Evolutionary conservation across 2,888 invertebrate genomes (phyloP).

Genomic region (Notodonta ziczac): DNA sequence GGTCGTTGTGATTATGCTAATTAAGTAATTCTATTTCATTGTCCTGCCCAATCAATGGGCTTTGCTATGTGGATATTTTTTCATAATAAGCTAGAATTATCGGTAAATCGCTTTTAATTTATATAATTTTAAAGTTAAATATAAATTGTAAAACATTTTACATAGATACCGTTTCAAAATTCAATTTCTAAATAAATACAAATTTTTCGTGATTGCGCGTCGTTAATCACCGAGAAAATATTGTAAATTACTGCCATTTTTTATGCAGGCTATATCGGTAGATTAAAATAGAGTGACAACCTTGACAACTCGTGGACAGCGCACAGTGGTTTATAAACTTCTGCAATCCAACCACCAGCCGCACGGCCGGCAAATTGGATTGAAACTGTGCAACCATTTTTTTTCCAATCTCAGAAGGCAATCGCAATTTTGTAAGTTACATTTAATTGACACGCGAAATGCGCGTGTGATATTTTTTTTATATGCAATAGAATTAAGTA

Average conservation of each 20-base stretch:
- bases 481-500: neutral
- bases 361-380: slow-evolving; percentile 41
- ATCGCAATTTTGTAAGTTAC: slow-evolving; percentile 28
- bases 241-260: slow-evolving; percentile 19
- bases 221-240: slow-evolving; percentile 16
- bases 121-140: neutral
- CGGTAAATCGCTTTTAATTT: neutral
- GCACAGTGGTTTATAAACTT: slow-evolving; percentile 42
- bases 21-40: neutral
- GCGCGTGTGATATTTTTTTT: neutral
- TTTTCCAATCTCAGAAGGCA: slow-evolving; percentile 27
- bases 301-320: slow-evolving; percentile 25
- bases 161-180: slow-evolving; percentile 23
- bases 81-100: slow-evolving; percentile 5
- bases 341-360: slow-evolving; percentile 40
- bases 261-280: slow-evolving; percentile 19
- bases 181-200: slow-evolving; percentile 15
- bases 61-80: neutral
- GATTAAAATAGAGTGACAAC: slow-evolving; percentile 28
- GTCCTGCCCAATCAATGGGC: neutral
- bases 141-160: slow-evolving; percentile 6
- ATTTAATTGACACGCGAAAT: slow-evolving; percentile 9
- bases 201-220: slow-evolving; percentile 24
- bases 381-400: slow-evolving; percentile 18
- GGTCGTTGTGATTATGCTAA: neutral